These are phyloP conservation scores for Tetrao urogallus DNA, from an alignment of 2,113 vertebrate genomes.

Conservation along the genomic window DNA sequence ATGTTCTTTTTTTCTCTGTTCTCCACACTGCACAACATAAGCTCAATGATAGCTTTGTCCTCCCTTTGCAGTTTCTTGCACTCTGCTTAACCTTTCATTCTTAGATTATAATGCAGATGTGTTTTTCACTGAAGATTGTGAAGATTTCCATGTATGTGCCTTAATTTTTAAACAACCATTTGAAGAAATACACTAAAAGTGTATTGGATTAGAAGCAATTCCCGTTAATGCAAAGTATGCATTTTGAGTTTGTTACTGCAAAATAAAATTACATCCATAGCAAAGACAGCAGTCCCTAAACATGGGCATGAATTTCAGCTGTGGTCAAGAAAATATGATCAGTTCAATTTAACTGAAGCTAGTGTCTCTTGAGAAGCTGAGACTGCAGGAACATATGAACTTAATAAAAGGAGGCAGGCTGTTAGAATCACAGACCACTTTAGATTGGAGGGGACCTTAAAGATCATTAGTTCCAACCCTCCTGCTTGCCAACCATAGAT, in stretches of 20 bases:
- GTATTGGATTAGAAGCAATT: neutral
- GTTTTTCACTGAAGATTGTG: neutral
- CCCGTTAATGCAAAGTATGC: neutral
- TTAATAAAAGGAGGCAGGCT: neutral
- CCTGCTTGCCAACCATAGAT: too few relatives aligned
- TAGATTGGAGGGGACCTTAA: too few relatives aligned
- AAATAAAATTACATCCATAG: neutral
- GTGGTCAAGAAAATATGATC: conserved; percentile 12
- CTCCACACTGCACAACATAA: neutral
- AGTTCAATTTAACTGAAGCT: conserved; percentile 17
- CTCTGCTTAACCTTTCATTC: neutral
- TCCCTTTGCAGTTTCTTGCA: neutral
- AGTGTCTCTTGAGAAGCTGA: conserved; percentile 4
- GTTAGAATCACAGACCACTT: neutral
- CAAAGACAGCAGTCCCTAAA: neutral
- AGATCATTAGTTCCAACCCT: too few relatives aligned
- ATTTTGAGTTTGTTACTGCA: neutral
- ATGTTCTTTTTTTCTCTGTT: neutral
- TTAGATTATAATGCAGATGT: neutral
- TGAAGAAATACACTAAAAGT: neutral
- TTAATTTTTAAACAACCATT: conserved; percentile 2
- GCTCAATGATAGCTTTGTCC: neutral
- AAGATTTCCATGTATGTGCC: neutral
- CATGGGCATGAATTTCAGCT: neutral
- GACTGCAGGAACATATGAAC: conserved; percentile 21